Evolutionary conservation across 1,140 invertebrate genomes (phyloP), one percentile per base, ranked within the genome.

Genomic region (Penaeus vannamei): DNA sequence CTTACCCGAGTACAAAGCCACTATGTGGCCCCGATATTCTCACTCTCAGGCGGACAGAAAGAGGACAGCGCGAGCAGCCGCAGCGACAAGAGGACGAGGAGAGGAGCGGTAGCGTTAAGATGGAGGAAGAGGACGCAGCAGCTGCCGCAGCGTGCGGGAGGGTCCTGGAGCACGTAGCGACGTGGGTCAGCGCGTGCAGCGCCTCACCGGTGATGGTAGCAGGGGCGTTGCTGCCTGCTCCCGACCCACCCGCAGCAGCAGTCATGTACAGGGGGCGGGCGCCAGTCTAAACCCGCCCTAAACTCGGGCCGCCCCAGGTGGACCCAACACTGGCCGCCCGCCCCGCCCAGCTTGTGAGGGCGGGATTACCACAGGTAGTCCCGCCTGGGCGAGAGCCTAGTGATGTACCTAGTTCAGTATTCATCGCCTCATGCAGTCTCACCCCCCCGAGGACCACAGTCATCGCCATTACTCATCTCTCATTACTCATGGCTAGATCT

Each of bases 1-100:
- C 76, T 79, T 85, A 86, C 81, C 81, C 83, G 66, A 86, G 86
- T 89, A 84, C 86, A 88, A 86, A 86, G 86, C 84, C 90, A 88
- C 84, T 84, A 29, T 87, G 90, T 85, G 84, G 84, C 85, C 89
- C 90, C 84, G 81, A 88, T 91, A 86, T 88, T 89, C 84, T 91
- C 90, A 88, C 83, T 91, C 87, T 91, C 90, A 91, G 90, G 90
- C 90, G 85, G 80, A 88, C 85, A 87, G 86, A 85, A 76, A 82
- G 61, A 83, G 82, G 89, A 90, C 79, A 84, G 76, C 66, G 76
- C 81, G 76, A 89, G 82, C 69, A 84, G 82, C 69, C 79, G 72
- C 72, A 32, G 72, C 72, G 20, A 60, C 72, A 53, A 53, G 17
- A 53, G 53, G 76, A 85, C 76, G 66, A 61, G 82, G 23, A 32